Conservation (phyloP, 2,797 vertebrate genomes). For the Sebastes paucispinis region DNA sequence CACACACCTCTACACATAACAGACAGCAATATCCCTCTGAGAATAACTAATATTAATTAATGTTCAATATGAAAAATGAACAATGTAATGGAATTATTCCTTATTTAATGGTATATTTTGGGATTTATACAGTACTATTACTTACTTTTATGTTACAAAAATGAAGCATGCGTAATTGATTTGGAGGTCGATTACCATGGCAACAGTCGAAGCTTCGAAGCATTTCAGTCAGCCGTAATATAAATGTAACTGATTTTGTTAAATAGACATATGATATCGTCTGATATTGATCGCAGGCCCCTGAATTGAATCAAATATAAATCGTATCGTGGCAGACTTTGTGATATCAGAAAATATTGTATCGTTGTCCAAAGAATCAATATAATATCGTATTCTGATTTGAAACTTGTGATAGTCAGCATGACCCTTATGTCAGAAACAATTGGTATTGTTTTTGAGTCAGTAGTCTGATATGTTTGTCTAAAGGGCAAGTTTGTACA, state of each 20-base stretch:
- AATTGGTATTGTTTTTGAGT: conserved; percentile 43
- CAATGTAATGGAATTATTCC: not conserved
- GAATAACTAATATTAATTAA: not conserved
- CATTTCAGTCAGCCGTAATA: not conserved
- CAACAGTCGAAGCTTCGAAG: not conserved
- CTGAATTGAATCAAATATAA: too few relatives aligned
- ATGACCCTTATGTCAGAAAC: conserved; percentile 28
- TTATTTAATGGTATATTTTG: not conserved
- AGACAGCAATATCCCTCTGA: not conserved
- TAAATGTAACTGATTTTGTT: not conserved
- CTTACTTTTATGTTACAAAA: not conserved
- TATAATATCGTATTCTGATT: not conserved
- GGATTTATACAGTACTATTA: not conserved
- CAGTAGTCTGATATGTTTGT: conserved; percentile 41
- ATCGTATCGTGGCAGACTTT: too few relatives aligned
- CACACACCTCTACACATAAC: not conserved
- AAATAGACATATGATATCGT: not conserved
- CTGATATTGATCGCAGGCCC: too few relatives aligned
- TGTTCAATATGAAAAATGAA: not conserved
- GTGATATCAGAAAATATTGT: not conserved
- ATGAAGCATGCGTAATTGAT: fast-evolving
- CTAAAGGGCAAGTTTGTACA: conserved; percentile 59
- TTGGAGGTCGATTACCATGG: not conserved
- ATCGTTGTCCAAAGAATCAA: not conserved
- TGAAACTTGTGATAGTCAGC: not conserved